Conservation (phyloP, 2,797 vertebrate species). For the Micrastur ruficollis region DNA sequence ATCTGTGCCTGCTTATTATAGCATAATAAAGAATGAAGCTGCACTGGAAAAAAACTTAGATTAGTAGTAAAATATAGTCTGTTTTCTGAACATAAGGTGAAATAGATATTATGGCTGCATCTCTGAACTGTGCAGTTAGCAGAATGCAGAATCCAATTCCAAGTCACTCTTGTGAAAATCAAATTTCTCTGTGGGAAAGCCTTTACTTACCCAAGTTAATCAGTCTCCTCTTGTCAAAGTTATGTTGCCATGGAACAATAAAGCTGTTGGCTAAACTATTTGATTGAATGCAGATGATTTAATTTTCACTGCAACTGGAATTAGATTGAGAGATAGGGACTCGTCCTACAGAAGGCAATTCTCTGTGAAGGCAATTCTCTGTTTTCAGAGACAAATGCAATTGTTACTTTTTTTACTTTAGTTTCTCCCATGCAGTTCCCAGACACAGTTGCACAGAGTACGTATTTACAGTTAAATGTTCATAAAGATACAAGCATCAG, state of each 20-base stretch:
- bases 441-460: background rate
- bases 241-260: background rate
- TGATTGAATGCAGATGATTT: background rate
- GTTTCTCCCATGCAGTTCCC: background rate
- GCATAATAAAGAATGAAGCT: background rate
- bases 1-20: background rate
- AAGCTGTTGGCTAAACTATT: background rate
- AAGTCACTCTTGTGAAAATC: background rate
- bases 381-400: background rate
- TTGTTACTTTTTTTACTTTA: background rate
- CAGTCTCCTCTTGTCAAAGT: background rate
- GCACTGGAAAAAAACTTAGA: background rate
- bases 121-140: background rate
- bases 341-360: background rate
- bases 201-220: background rate
- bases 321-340: background rate
- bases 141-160: background rate
- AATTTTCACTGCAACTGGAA: background rate
- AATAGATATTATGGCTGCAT: background rate
- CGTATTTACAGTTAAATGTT: background rate
- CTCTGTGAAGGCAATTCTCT: background rate
- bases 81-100: slow-evolving; percentile 12
- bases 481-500: background rate
- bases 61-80: background rate
- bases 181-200: background rate